Percentiles rank a stretch among this genome's conserved stretches.
phyloP scores from a whole-genome alignment of 1,140 invertebrate species.

The Maconellicoccus hirsutus region DNA sequence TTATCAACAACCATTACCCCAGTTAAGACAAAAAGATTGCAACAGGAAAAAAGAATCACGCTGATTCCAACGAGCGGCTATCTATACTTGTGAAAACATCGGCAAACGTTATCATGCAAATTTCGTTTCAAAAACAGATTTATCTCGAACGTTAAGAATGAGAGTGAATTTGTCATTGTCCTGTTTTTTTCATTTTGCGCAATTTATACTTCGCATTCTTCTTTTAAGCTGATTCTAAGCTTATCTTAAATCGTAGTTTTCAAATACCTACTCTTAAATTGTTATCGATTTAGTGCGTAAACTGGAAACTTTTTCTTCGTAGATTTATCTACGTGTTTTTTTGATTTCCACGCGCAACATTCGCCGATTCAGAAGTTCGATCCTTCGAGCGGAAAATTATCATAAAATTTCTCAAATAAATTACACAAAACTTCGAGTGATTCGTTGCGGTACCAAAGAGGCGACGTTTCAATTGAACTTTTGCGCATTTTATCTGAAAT shows the following conservation, averaged over 20 bases:
- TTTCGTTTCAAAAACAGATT: slow-evolving; percentile 9
- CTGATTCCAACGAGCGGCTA: background rate
- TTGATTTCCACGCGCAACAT: background rate
- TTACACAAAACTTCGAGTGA: too few relatives aligned
- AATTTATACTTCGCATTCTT: slow-evolving; percentile 5
- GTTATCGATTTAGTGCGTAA: slow-evolving; percentile 4
- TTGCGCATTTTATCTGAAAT: too few relatives aligned
- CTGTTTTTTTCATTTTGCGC: background rate
- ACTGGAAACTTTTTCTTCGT: background rate
- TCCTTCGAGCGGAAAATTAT: too few relatives aligned
- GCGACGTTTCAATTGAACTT: too few relatives aligned
- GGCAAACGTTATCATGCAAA: background rate
- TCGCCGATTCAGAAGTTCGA: too few relatives aligned
- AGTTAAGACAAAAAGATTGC: background rate
- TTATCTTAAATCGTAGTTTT: background rate
- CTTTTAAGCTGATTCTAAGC: background rate
- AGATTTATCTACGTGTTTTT: background rate
- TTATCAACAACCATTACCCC: background rate
- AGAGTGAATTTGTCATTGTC: slow-evolving; percentile 4
- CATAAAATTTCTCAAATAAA: too few relatives aligned
- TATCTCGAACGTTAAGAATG: slow-evolving; percentile 8
- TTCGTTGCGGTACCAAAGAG: too few relatives aligned
- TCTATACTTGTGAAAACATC: background rate
- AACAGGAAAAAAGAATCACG: background rate
- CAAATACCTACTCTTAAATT: background rate